Conservation (phyloP, 2,797 vertebrate species). For the Mareca penelope region DNA sequence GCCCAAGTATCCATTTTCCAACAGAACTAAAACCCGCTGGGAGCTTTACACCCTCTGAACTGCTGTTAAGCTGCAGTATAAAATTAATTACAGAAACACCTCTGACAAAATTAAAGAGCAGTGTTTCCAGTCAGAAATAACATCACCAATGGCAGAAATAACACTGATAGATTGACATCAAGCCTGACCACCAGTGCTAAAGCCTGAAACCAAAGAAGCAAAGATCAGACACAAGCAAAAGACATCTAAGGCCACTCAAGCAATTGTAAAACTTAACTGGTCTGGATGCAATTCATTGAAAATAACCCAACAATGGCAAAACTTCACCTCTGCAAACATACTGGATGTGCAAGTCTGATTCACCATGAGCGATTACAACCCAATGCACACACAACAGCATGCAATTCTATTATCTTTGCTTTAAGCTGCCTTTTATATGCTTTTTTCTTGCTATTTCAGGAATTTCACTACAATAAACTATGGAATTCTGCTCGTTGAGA, state of each 20-base stretch:
- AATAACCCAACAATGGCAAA: not conserved
- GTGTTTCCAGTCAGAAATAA: conserved; percentile 8
- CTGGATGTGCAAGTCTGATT: not conserved
- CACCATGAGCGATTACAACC: not conserved
- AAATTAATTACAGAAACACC: conserved; percentile 51
- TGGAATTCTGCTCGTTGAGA: conserved; percentile 41
- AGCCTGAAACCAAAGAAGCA: not conserved
- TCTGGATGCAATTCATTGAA: not conserved
- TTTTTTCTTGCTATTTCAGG: conserved; percentile 43
- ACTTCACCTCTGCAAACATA: not conserved
- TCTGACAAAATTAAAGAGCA: conserved; percentile 6
- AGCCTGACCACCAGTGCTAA: not conserved
- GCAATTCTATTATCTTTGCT: not conserved
- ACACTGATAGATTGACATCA: not conserved
- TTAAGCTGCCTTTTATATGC: not conserved
- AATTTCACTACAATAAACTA: conserved; percentile 61
- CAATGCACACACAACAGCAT: not conserved
- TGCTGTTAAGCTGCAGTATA: conserved; percentile 25
- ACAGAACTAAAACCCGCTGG: not conserved
- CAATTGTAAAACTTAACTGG: not conserved
- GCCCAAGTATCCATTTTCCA: conserved; percentile 57
- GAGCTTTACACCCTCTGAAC: conserved; percentile 35
- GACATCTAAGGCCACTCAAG: not conserved
- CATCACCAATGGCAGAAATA: not conserved
- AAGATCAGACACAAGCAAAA: not conserved